Evolutionary conservation across 2,113 vertebrate genomes (phyloP).

Genomic region (Chaetura pelagica): DNA sequence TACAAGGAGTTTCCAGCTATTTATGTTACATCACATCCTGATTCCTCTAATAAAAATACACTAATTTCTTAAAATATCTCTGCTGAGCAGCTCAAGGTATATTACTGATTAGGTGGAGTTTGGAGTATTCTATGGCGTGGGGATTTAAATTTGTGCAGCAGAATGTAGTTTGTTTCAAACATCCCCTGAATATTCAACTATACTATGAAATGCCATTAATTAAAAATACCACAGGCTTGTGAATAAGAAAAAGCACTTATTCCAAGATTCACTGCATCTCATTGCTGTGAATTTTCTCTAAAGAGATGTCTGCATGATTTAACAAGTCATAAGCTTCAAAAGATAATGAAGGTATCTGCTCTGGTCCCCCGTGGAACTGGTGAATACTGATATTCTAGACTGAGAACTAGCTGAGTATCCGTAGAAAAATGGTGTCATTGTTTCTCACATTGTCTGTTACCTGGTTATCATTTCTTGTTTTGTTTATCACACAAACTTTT

Average conservation of each 20-base stretch:
- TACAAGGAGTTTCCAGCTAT: not conserved
- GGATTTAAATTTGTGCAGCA: not conserved
- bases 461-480: not conserved
- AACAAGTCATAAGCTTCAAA: not conserved
- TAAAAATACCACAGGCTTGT: not conserved
- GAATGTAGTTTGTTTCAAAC: not conserved
- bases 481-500: not conserved
- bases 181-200: not conserved
- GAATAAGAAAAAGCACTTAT: not conserved
- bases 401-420: not conserved
- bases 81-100: not conserved
- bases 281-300: not conserved
- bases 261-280: not conserved
- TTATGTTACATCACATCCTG: not conserved
- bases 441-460: not conserved
- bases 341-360: not conserved
- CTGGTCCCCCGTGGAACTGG: not conserved
- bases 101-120: not conserved
- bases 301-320: not conserved
- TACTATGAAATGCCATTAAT: not conserved
- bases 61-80: not conserved
- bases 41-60: not conserved
- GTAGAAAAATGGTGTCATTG: not conserved
- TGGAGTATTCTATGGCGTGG: not conserved
- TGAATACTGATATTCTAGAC: not conserved